Conservation (phyloP, 2,888 invertebrate genomes). For the Nowickia ferox region DNA sequence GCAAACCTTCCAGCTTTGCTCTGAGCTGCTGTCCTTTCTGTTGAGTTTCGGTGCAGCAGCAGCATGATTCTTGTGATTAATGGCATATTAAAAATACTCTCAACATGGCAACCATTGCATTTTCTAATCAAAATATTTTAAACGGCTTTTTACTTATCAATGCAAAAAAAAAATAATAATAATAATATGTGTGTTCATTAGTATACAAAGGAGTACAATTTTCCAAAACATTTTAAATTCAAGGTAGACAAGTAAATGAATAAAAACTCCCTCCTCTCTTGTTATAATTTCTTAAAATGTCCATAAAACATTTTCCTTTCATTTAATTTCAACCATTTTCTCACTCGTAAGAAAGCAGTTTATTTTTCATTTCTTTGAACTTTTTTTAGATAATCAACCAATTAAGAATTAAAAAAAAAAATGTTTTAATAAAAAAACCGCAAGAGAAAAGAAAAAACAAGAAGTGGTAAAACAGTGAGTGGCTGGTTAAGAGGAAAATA, state of each 20-base stretch:
- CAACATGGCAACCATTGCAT: conserved; percentile 4
- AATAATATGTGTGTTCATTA: background rate
- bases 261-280: background rate
- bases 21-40: too few species aligned
- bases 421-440: conserved; percentile 46
- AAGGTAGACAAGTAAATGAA: background rate
- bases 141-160: conserved; percentile 47
- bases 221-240: conserved; percentile 4
- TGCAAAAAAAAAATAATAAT: background rate
- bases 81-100: too few species aligned
- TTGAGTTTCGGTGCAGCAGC: too few species aligned
- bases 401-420: conserved; percentile 69
- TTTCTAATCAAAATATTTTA: conserved; percentile 45
- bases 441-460: conserved; percentile 22
- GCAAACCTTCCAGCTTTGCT: too few species aligned
- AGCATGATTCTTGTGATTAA: too few species aligned
- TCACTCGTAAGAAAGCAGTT: conserved; percentile 18
- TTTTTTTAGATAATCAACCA: conserved; percentile 67
- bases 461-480: conserved; percentile 20
- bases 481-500: conserved; percentile 19
- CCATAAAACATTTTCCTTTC: conserved; percentile 39
- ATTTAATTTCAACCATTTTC: conserved; percentile 42
- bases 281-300: background rate
- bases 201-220: conserved; percentile 11
- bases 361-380: conserved; percentile 54